phyloP scores from a whole-genome alignment of 2,888 invertebrate genomes.

The Cantharis lateralis region DNA sequence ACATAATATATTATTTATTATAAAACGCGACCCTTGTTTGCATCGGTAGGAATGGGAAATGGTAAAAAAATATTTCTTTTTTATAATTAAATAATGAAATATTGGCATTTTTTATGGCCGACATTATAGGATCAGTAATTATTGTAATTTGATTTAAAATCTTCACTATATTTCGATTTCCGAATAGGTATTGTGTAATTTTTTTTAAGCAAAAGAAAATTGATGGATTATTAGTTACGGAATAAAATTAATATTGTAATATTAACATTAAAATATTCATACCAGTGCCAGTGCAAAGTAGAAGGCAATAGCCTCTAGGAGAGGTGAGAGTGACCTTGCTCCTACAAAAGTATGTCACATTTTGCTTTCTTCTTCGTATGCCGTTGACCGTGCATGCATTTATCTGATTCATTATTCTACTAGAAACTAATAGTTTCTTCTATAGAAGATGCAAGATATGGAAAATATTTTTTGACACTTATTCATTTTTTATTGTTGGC shows the following conservation, averaged over 20 bases:
- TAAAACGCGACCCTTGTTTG: too few relatives aligned
- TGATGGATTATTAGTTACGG: not conserved
- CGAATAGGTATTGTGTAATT: too few relatives aligned
- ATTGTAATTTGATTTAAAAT: too few relatives aligned
- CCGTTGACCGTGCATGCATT: slow-evolving; percentile 36
- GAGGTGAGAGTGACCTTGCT: slow-evolving; percentile 54
- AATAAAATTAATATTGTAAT: not conserved
- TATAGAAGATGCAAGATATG: not conserved
- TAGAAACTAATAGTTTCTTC: not conserved
- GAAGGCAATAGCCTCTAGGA: slow-evolving; percentile 26
- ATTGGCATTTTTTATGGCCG: too few relatives aligned
- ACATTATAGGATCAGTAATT: too few relatives aligned
- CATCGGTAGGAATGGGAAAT: too few relatives aligned
- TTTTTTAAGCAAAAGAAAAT: not conserved
- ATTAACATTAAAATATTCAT: not conserved
- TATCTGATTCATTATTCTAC: slow-evolving; percentile 7
- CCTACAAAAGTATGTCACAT: slow-evolving; percentile 46
- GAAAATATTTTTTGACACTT: not conserved
- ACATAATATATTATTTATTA: too few relatives aligned
- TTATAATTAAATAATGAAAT: too few relatives aligned
- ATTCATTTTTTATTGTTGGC: too few relatives aligned
- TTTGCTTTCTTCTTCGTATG: slow-evolving; percentile 51
- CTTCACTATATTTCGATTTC: too few relatives aligned
- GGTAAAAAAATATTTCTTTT: too few relatives aligned
- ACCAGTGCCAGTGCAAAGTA: not conserved